Evolutionary conservation across 2,113 vertebrate species (phyloP), one percentile per base, ranked within the genome.

Genomic region (Callithrix jacchus): DNA sequence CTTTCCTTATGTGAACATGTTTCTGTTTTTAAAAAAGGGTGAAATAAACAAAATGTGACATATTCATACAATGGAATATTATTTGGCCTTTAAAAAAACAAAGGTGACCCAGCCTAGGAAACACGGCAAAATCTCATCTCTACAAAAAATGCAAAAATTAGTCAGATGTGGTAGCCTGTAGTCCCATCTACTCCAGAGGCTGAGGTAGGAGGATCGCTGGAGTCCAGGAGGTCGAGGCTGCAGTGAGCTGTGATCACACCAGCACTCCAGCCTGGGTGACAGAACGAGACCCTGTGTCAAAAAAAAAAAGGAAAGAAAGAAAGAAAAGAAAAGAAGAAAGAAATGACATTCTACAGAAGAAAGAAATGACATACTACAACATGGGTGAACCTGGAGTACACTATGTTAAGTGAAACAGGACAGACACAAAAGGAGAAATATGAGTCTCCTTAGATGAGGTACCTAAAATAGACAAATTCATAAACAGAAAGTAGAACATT

Each of bases 31-130:
- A n/a, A 73, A 80, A 80, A 88, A 73, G 18, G 7, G 17, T 87
- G 23, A 21, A 70, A 76, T 85, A 92, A 96, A 93, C 23, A 91
- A 97, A 97, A 91, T 54, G 32, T 82, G 86, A 18, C 45, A n/a
- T 73, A 76, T n/a, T 77, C 32, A 86, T 16, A 23, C 11, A 58
- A 81, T 85, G 84, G 35, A 95, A 70, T 84, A 90, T 90, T 85
- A 94, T 77, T 56, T 61, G 61, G 32, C 85, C 47, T 87, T 84
- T 23, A 91, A 92, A 92, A 64, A 32, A 30, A 64, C 12, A 30
- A 64, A 32, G 61, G 27, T 32, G 27, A 32, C 61, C 61, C 61
- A 32, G 61, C 12, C 27, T 32, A 64, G 27, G 61, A 12, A 64
- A 64, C 27, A 32, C 27, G 12, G 27, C 61, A 64, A 64, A 32